A percentile compares a stretch with the other conserved stretches of the same genome.
Evolutionary conservation across 2,797 vertebrate species (phyloP).

Genomic region (Helostoma temminkii): DNA sequence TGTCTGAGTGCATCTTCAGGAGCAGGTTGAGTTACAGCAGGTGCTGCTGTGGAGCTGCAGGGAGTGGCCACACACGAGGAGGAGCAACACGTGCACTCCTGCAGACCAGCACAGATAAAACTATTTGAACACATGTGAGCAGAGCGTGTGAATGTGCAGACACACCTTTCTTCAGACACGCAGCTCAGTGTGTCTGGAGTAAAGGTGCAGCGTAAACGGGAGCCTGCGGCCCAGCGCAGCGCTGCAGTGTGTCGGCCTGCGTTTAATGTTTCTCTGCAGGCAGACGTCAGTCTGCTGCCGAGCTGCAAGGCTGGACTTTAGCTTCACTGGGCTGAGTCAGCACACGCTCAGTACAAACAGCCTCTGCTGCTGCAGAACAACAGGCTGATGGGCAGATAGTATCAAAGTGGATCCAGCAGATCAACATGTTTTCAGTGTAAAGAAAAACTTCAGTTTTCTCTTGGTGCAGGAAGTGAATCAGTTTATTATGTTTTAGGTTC

Average conservation of each 20-base stretch:
- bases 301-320: conserved; percentile 31
- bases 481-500: no score
- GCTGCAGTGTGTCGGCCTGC: conserved; percentile 29
- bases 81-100: conserved; percentile 56
- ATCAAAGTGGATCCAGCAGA: conserved; percentile 6
- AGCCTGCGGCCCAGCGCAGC: background rate
- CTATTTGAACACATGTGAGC: conserved; percentile 6
- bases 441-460: background rate
- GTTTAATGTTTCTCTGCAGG: conserved; percentile 62
- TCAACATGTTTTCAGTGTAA: background rate
- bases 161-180: background rate
- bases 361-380: conserved; percentile 43
- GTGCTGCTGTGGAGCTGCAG: conserved; percentile 52
- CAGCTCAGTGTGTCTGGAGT: background rate
- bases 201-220: background rate
- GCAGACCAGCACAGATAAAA: conserved; percentile 17
- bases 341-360: conserved; percentile 52
- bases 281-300: conserved; percentile 46
- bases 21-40: conserved; percentile 9
- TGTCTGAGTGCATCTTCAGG: background rate
- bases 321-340: conserved; percentile 64
- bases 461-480: no score
- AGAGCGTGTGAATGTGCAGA: background rate
- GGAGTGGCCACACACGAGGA: conserved; percentile 62
- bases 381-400: background rate